phyloP scores from a whole-genome alignment of 2,797 vertebrate genomes.

The Galagoides demidoff region DNA sequence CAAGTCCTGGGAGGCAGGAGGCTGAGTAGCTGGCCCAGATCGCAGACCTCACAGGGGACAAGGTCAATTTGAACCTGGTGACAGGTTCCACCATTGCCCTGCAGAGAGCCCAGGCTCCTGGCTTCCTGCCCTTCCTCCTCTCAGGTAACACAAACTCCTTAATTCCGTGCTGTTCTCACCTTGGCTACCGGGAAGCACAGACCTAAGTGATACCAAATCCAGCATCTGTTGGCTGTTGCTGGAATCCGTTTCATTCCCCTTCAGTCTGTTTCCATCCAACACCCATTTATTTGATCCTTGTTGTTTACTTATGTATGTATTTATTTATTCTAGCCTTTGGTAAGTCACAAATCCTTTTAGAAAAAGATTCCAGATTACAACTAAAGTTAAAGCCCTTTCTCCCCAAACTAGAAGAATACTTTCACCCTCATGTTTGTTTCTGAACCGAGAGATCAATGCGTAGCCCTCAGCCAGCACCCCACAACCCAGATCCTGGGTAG shows the following conservation, averaged over 20 bases:
- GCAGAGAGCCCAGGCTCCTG: fast-evolving
- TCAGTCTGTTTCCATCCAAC: neutral
- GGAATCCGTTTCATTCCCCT: neutral
- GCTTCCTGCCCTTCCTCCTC: neutral
- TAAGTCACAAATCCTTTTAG: neutral
- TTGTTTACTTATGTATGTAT: neutral
- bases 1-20: neutral
- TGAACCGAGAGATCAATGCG: neutral
- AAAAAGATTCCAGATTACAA: constrained; percentile 11
- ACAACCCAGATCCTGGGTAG: neutral
- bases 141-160: neutral
- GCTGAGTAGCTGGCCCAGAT: neutral
- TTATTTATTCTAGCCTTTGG: neutral
- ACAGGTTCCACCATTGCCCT: neutral
- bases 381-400: neutral
- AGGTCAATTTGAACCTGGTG: neutral
- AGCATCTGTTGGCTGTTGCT: neutral
- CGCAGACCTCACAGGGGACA: neutral
- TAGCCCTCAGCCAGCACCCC: neutral
- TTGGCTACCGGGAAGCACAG: neutral
- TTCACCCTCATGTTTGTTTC: neutral
- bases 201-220: neutral
- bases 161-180: neutral
- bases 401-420: neutral
- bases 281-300: neutral